Percentiles rank a stretch among this genome's conserved stretches.
Conservation (phyloP, 1,140 invertebrate species). For the Acyrthosiphon pisum region DNA sequence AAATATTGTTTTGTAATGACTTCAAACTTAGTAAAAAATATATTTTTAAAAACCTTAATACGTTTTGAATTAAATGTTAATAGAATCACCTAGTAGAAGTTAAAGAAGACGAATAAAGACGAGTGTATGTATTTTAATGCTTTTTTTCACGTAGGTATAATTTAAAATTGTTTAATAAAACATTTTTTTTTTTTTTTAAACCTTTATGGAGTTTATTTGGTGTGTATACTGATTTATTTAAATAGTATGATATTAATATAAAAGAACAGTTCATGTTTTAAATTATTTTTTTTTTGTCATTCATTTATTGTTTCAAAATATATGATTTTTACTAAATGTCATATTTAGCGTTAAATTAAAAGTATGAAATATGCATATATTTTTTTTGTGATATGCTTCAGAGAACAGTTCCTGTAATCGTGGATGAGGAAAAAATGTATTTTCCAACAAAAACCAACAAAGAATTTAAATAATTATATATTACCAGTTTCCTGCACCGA, state of each 20-base stretch:
- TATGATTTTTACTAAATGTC: not conserved
- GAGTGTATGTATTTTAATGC: not conserved
- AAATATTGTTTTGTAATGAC: not conserved
- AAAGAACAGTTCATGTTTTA: not conserved
- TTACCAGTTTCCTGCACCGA: not conserved
- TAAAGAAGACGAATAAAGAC: not conserved
- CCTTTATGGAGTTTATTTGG: not conserved
- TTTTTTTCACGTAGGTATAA: not conserved
- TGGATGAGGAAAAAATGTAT: not conserved
- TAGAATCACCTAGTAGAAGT: not conserved
- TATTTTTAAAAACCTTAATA: not conserved
- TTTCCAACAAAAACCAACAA: not conserved
- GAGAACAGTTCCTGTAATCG: not conserved
- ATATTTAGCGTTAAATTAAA: not conserved
- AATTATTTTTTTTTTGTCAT: not conserved
- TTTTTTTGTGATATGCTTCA: not conserved
- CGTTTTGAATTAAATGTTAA: not conserved
- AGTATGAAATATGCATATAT: not conserved
- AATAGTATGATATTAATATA: not conserved
- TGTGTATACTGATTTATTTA: not conserved
- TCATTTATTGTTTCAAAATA: not conserved
- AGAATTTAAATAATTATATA: constrained; percentile 33
- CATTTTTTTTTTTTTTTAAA: not conserved
- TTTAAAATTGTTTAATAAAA: not conserved
- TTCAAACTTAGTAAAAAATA: not conserved